Evolutionary conservation across 2,797 vertebrate species (phyloP).

Genomic region (Synaphobranchus kaupii): DNA sequence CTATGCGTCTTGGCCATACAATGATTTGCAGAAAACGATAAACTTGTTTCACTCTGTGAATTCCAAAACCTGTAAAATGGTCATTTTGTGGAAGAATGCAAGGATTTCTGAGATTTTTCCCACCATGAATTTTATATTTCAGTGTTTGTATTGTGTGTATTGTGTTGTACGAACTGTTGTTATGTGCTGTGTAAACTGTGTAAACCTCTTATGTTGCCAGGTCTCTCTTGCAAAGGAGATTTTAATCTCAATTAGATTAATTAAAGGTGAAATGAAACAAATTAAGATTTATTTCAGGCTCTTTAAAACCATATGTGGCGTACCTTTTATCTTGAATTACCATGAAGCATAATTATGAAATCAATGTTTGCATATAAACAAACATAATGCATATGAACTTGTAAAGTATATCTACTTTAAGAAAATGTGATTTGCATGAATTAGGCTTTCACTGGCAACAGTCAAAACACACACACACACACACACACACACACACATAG

Average conservation of each 20-base stretch:
- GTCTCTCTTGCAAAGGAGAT: not conserved
- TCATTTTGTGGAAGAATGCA: not conserved
- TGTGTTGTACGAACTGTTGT: not conserved
- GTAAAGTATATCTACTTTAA: not conserved
- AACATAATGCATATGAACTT: too few relatives aligned
- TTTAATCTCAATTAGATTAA: too few relatives aligned
- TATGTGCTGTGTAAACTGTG: too few relatives aligned
- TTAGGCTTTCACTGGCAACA: constrained; percentile 17
- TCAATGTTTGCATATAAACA: constrained; percentile 18
- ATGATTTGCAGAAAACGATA: not conserved
- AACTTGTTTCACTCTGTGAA: not conserved
- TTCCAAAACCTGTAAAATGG: not conserved
- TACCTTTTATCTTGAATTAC: not conserved
- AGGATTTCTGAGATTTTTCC: too few relatives aligned
- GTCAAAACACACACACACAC: constrained; percentile 34
- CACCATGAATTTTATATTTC: not conserved
- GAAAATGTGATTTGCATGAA: not conserved
- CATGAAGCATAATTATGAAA: not conserved
- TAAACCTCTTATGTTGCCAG: too few relatives aligned
- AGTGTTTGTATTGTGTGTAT: not conserved
- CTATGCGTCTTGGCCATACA: not conserved
- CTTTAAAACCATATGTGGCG: not conserved
- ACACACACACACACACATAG: not conserved
- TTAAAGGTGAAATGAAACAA: not conserved
- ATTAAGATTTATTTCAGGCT: not conserved